These are phyloP conservation scores for Diachrysia chrysitis DNA, from an alignment of 2,888 invertebrate genomes.

Conservation along the genomic window DNA sequence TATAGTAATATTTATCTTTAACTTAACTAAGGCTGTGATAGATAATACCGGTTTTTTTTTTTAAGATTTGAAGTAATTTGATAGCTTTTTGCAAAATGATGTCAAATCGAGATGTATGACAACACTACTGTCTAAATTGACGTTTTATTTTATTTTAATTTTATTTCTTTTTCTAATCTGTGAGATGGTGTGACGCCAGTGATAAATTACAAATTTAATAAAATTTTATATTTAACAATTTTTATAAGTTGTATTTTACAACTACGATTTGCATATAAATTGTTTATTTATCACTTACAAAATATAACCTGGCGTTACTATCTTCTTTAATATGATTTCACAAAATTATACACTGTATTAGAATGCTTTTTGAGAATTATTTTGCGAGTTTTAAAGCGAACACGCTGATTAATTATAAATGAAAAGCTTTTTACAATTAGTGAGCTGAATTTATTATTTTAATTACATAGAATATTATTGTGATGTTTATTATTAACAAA, in stretches of 20 bases:
- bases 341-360: conserved; percentile 44
- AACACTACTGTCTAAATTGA: conserved; percentile 18
- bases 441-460: conserved; percentile 48
- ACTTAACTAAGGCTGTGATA: too few relatives aligned
- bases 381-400: conserved; percentile 58
- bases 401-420: conserved; percentile 43
- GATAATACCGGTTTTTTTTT: neutral
- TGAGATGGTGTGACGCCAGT: conserved; percentile 23
- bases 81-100: conserved; percentile 54
- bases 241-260: neutral
- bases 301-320: conserved; percentile 15
- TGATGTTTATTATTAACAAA: conserved; percentile 13
- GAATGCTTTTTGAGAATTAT: conserved; percentile 50
- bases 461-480: conserved; percentile 40
- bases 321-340: conserved; percentile 21
- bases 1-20: too few relatives aligned
- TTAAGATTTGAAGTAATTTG: neutral
- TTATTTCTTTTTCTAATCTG: conserved; percentile 13
- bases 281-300: neutral
- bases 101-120: conserved; percentile 23
- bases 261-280: neutral
- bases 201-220: neutral
- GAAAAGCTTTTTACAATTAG: conserved; percentile 60
- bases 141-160: conserved; percentile 16
- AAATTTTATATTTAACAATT: neutral